Percentiles rank a stretch among this genome's conserved stretches.
These are phyloP conservation scores for Heliothis peltigera DNA, from an alignment of 2,888 invertebrate genomes.

Conservation along the genomic window DNA sequence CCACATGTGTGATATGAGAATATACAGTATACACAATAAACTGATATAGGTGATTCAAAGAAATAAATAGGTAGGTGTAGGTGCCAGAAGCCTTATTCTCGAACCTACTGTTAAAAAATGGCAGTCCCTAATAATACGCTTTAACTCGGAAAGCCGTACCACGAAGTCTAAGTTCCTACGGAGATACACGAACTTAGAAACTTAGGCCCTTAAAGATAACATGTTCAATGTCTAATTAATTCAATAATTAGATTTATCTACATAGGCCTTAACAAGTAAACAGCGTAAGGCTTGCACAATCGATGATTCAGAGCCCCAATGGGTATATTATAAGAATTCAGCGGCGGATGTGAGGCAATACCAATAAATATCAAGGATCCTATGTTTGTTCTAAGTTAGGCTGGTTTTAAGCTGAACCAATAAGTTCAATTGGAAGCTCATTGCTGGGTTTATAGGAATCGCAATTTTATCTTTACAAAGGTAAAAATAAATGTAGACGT, in stretches of 20 bases:
- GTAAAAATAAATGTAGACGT: no score
- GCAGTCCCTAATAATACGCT: no score
- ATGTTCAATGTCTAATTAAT: conserved; percentile 3
- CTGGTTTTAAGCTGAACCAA: conserved; percentile 42
- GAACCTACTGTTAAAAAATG: no score
- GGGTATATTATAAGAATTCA: conserved; percentile 63
- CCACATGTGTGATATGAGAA: no score
- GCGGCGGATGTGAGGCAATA: conserved; percentile 74
- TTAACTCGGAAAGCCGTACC: no score
- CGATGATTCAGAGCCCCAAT: conserved; percentile 70
- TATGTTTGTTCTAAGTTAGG: conserved; percentile 62
- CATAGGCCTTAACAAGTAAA: conserved; percentile 50
- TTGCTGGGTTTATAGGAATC: not conserved
- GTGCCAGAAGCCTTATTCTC: no score
- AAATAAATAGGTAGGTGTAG: no score
- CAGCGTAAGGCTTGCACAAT: conserved; percentile 68
- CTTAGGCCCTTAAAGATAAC: not conserved
- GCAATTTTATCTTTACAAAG: not conserved
- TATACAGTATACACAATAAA: no score
- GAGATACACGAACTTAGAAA: not conserved
- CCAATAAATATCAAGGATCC: conserved; percentile 75
- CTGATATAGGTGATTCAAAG: no score
- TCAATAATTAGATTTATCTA: conserved; percentile 6
- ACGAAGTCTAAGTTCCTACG: no score
- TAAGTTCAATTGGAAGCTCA: not conserved